Evolutionary conservation across 2,797 vertebrate species (phyloP), one percentile per base, ranked within the genome.

Genomic region (Chaunax sp.): DNA sequence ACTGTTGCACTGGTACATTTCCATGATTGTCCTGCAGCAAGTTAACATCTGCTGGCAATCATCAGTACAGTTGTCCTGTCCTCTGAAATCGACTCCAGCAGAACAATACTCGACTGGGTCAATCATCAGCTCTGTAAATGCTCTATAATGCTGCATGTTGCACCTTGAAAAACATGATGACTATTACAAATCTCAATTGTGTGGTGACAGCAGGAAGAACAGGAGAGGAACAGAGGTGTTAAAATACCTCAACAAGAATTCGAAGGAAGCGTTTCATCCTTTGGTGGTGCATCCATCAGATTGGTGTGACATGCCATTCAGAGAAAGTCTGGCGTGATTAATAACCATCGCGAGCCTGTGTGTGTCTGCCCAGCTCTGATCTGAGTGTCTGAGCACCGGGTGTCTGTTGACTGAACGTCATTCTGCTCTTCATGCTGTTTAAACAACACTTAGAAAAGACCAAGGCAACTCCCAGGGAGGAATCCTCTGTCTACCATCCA

Each of bases 361-460:
- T 40, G 69, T 72, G 80, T 89, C 88, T 81, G 85, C 83, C 67
- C 60, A 25, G 3, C 80, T 87, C 78, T 89, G 93, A 93, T 94
- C 89, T 86, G 87, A 94, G 89, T 50, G 83, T 93, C 89, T 87
- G 86, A 88, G 82, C 90, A 89, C 56, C 87, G 79, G 73, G 88
- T 85, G 88, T 77, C 35, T 95, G 92, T 95, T 95, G 93, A 96
- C 94, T 2, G 6, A 91, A 90, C 66, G 66, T 91, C 90, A 90
- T 93, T 95, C 91, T 85, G 85, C 89, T 87, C 87, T 84, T 85
- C 86, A 50, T 90, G 88, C 92, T 94, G 91, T 95, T 94, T 94
- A 91, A 96, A 93, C 90, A 90, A 78, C 85, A 92, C 87, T 96
- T 93, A 92, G 92, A 47, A 88, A 84, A 83, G 89, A 87, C 84